Evolutionary conservation across 2,113 vertebrate genomes (phyloP), one percentile per base, ranked within the genome.

Genomic region (Bettongia penicillata): DNA sequence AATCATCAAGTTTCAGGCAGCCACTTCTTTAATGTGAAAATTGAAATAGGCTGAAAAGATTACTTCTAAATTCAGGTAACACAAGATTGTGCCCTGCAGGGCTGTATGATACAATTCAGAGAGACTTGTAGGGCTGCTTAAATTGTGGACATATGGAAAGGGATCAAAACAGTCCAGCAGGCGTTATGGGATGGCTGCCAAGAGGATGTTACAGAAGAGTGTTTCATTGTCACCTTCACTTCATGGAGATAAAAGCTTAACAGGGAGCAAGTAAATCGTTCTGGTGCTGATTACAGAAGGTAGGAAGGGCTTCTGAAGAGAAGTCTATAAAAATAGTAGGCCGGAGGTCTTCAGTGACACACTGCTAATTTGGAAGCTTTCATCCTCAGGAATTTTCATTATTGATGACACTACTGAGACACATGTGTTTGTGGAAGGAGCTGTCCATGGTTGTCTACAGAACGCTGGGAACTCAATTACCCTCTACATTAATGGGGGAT

Each of bases 141-240:
- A 98, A 98, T 94, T 97, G 95, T 95, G 96, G 97, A 96, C 97
- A 97, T 98, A 98, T 91, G 97, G 98, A 98, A 98, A 89, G 95
- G 96, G 95, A 98, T 98, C 96, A 97, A 98, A 98, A 97, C 90
- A 96, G 93, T 97, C 91, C 98, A 98, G 96, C 95, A 97, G 97
- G 91, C 93, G 5, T 61, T 90, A 68, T 97, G 95, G 97, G 94
- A 98, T 91, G 12, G 28, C 96, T 98, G 98, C 98, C 98, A 98
- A 95, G 90, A 98, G 94, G 93, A 95, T 94, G 97, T 98, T 96
- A 93, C 22, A 91, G 94, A 95, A 96, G 97, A 98, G 96, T 95
- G 95, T 97, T 98, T 98, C 97, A 95, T 98, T 98, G 98, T 98
- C 98, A 99, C 98, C 98, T 99, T 98, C 96, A 95, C 96, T 98